These are phyloP conservation scores for Agapornis canus DNA, from an alignment of 2,797 vertebrate genomes.

Conservation along the genomic window DNA sequence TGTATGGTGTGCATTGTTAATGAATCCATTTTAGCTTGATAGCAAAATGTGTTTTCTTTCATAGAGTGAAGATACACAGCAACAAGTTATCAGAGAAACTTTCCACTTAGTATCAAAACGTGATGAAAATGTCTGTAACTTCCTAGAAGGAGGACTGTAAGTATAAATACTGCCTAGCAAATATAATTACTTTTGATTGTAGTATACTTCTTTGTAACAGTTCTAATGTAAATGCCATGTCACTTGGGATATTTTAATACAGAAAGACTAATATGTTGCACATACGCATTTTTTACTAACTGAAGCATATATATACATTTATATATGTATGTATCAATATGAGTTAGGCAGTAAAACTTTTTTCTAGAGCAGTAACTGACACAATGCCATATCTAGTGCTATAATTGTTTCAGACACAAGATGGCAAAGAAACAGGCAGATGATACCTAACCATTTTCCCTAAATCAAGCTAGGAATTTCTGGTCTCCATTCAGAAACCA, in stretches of 20 bases:
- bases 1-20: not conserved
- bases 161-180: constrained; percentile 55
- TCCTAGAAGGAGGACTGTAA: constrained; percentile 98
- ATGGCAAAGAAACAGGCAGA: not conserved
- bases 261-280: not conserved
- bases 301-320: not conserved
- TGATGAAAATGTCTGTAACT: constrained; percentile 98
- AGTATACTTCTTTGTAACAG: not conserved
- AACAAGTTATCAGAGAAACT: constrained; percentile 98
- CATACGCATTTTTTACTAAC: not conserved
- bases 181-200: not conserved
- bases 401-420: not conserved
- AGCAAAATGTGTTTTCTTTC: constrained; percentile 53
- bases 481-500: not conserved
- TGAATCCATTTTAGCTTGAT: not conserved
- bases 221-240: not conserved
- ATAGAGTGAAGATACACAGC: constrained; percentile 96
- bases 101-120: constrained; percentile 97
- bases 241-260: not conserved
- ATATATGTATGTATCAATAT: not conserved
- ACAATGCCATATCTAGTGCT: not conserved
- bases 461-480: not conserved
- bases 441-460: not conserved
- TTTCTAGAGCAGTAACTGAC: not conserved
- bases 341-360: not conserved